Percentiles rank a stretch among this genome's conserved stretches.
phyloP scores from a whole-genome alignment of 92 coral and sea anemone species.

The Epizoanthus ramosus region DNA sequence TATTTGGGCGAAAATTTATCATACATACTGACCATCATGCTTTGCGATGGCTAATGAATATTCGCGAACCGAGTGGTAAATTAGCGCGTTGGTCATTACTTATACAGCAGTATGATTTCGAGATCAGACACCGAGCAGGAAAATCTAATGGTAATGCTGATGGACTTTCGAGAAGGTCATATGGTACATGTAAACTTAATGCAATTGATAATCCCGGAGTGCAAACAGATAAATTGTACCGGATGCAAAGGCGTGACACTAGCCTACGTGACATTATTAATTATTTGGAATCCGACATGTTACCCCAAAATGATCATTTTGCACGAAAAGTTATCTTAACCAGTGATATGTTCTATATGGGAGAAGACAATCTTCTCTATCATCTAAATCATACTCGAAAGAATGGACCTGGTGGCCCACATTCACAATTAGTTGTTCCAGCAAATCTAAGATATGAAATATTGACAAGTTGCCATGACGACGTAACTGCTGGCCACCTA shows the following conservation, averaged over 20 bases:
- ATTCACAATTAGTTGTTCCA: too few species aligned
- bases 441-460: not conserved
- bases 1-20: not conserved
- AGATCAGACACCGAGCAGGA: constrained; percentile 31
- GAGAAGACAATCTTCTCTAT: too few species aligned
- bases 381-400: too few species aligned
- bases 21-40: not conserved
- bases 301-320: constrained; percentile 12
- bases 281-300: constrained; percentile 21
- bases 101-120: constrained; percentile 40
- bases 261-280: constrained; percentile 30
- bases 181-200: constrained; percentile 22
- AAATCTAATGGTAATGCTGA: constrained; percentile 48
- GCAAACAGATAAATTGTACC: not conserved
- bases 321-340: too few species aligned
- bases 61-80: constrained; percentile 21
- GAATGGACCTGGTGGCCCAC: too few species aligned
- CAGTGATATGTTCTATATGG: too few species aligned
- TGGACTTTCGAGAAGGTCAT: constrained; percentile 5
- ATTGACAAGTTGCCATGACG: constrained; percentile 45
- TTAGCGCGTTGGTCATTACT: constrained; percentile 33
- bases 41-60: constrained; percentile 2
- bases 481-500: constrained; percentile 45
- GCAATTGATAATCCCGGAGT: not conserved
- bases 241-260: constrained; percentile 33